Conservation (phyloP, 2,888 invertebrate species). For the Apeira syringaria region DNA sequence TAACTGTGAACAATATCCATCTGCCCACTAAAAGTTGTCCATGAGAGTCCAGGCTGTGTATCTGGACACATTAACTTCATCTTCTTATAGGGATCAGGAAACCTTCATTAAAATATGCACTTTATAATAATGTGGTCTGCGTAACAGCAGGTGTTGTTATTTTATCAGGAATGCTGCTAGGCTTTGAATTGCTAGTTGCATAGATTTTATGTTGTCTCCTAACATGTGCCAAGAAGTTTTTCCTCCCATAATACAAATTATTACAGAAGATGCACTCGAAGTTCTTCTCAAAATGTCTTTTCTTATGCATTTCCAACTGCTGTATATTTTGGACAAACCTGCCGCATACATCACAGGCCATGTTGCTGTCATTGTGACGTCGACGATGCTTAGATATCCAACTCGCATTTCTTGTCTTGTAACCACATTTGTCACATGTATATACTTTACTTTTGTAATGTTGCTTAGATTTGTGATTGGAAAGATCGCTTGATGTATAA, state of each 20-base stretch:
- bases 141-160: neutral
- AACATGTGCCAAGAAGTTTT: slow-evolving; percentile 32
- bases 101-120: too few relatives aligned
- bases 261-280: slow-evolving; percentile 55
- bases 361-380: slow-evolving; percentile 49
- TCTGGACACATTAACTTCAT: too few relatives aligned
- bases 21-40: too few relatives aligned
- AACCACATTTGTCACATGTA: slow-evolving; percentile 58
- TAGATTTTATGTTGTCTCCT: slow-evolving; percentile 24
- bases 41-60: too few relatives aligned
- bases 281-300: slow-evolving; percentile 55
- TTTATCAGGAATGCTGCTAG: neutral
- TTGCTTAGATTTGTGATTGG: slow-evolving; percentile 51
- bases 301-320: slow-evolving; percentile 51
- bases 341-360: slow-evolving; percentile 58
- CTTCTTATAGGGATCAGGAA: too few relatives aligned
- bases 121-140: too few relatives aligned
- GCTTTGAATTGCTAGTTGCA: neutral
- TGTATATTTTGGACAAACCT: slow-evolving; percentile 50
- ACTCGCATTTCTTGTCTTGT: slow-evolving; percentile 37
- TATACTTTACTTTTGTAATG: slow-evolving; percentile 46
- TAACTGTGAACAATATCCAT: too few relatives aligned
- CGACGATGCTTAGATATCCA: slow-evolving; percentile 47
- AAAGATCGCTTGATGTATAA: slow-evolving; percentile 55
- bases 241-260: slow-evolving; percentile 44